Base-by-base conservation (phyloP, 2,888 invertebrate genomes). In the Drosophila lacicola region DNA sequence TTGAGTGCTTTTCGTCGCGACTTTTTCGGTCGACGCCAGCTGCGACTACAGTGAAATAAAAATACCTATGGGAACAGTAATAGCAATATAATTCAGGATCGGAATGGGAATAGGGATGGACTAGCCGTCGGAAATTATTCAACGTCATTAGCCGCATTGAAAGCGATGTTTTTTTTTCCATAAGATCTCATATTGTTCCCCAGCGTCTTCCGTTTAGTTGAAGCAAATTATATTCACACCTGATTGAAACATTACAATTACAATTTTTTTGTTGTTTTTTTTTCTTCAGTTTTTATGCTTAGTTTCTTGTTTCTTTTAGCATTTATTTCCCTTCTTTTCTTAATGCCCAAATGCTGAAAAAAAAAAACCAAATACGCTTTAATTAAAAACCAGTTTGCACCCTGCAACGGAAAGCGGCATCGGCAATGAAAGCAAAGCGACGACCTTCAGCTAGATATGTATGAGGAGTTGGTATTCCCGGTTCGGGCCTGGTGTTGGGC, bases 141-240 rank as follows among this genome's bases (percentile, higher is more conserved):
- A 80, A 63, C 73, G 73, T 89, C 82, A 87, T 89, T 82, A 86
- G 88, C 76, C 78, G 74, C 86, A 82, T 88, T 88, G 69, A 81
- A 70, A 64, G 13, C 9, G 13, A 36, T 14, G 54, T 64, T 50
- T 73, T 54, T 46, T 34, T 4, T n/a, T 5, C 0, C 41, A 41
- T 33, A 25, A 36, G 3, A 14, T 36, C 36, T 37, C 17, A 4
- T 4, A 14, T 17, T 45, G 8, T 19, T 39, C 13, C 33, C 47
- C 33, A 19, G n/a, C 36, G 3, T 29, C 39, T 44, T 62, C 42
- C 58, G 63, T 42, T 58, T 34, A 19, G 42, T 42, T 47, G 10
- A 49, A 61, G 51, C 49, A 61, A 49, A 65, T 67, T 77, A 71
- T 74, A 49, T 88, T 88, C 82, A 89, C 90, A 90, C 89, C 89